Evolutionary conservation across 2,113 vertebrate species (phyloP), one percentile per base, ranked within the genome.

Genomic region (Elephantulus edwardii): DNA sequence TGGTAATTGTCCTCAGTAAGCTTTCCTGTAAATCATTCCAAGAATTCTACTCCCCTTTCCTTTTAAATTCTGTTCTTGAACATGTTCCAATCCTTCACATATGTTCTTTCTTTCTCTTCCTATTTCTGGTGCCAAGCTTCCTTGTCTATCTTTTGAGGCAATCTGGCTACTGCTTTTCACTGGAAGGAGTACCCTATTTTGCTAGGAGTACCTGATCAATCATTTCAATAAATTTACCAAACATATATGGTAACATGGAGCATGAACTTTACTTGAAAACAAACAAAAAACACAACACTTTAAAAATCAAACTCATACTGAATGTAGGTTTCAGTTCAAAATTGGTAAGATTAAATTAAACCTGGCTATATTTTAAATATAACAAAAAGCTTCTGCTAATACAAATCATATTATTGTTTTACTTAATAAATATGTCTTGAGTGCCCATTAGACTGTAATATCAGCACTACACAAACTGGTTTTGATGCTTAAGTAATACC

Each of bases 21-120:
- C 86, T 93, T 94, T 85, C 46, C 80, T 90, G 83, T 88, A 95
- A 92, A 88, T 84, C 88, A 91, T 82, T 94, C 94, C 90, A 95
- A 94, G 85, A 94, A 95, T 93, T 93, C 79, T 92, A 95, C 8
- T 33, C 90, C 88, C 80, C 90, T 96, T 95, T 96, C 86, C 92
- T 95, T 94, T 95, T 94, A 94, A 95, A 95, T 92, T 78, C 81
- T 95, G 85, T 82, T 92, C 70, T 95, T 96, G 95, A 94, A 94
- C 70, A 82, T 33, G 50, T 84, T 96, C 96, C 93, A 96, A 44
- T 84, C 91, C n/a, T 92, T 95, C 91, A 93, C 92, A 96, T 91
- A 95, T 92, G 90, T 94, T 95, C 88, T 78, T 95, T 90, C 86
- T 86, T 90, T 92, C 72, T 88, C 68, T 68, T 92, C 76, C 81